Conservation (phyloP, 2,797 vertebrate genomes). For the Myotis pilosus region DNA sequence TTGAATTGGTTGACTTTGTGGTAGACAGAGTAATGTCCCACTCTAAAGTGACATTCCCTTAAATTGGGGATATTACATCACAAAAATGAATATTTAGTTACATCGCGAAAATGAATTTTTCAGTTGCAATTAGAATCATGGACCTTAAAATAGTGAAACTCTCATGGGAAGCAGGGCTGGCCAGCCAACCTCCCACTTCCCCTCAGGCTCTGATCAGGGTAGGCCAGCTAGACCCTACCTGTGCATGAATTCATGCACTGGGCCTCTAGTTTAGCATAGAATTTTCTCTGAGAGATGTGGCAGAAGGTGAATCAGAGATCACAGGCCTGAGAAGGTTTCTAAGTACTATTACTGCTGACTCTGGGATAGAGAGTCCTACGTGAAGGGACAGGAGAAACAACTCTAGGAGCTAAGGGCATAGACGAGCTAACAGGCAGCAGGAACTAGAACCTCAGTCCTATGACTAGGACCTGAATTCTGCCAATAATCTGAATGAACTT, state of each 20-base stretch:
- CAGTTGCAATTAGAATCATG: not conserved
- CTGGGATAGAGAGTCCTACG: not conserved
- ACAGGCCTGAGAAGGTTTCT: not conserved
- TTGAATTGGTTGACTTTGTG: not conserved
- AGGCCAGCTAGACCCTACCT: no score
- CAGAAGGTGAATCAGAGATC: not conserved
- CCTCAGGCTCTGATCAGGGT: fast-evolving
- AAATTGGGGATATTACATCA: not conserved
- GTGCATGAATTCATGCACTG: no score
- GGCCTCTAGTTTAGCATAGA: not conserved
- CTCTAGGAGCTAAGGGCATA: not conserved
- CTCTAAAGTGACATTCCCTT: not conserved
- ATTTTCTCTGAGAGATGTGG: not conserved
- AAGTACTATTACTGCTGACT: not conserved
- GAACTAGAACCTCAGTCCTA: not conserved
- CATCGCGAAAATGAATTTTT: not conserved
- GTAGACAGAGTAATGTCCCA: not conserved
- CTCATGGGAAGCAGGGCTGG: no score
- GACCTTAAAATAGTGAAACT: not conserved
- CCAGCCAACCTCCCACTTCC: no score
- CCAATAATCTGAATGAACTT: not conserved
- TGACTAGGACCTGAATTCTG: not conserved
- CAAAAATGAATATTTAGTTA: not conserved
- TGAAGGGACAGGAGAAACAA: not conserved
- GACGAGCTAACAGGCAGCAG: not conserved